These are phyloP conservation scores for Mesorhabditis belari DNA, from an alignment of 2,888 invertebrate species.

Conservation along the genomic window DNA sequence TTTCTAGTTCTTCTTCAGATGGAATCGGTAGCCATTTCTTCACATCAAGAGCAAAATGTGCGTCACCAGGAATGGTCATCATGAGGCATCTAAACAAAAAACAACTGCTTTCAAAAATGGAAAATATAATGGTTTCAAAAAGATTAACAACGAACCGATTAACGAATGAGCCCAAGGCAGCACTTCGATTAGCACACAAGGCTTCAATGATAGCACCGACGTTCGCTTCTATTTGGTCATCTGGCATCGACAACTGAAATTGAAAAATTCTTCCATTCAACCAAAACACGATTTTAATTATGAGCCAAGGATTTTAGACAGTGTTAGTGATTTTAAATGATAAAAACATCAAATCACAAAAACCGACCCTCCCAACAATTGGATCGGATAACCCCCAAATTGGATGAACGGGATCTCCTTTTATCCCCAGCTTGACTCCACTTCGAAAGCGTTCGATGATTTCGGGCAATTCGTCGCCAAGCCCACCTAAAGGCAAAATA, in stretches of 20 bases:
- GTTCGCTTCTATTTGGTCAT: conserved; percentile 46
- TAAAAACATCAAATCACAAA: neutral
- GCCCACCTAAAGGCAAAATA: conserved; percentile 19
- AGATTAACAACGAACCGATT: conserved; percentile 25
- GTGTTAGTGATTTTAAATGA: neutral
- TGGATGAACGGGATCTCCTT: conserved; percentile 42
- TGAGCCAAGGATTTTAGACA: neutral
- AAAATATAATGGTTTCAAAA: neutral
- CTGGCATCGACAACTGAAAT: conserved; percentile 41
- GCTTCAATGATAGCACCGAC: conserved; percentile 38
- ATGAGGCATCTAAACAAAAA: conserved; percentile 26
- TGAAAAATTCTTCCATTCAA: neutral
- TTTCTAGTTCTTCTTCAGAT: conserved; percentile 49
- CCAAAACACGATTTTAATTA: neutral
- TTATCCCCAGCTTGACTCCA: conserved; percentile 44
- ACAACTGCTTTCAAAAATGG: neutral
- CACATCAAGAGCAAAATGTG: conserved; percentile 40
- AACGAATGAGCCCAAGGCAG: conserved; percentile 49
- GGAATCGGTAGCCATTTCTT: conserved; percentile 38
- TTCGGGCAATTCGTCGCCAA: conserved; percentile 42
- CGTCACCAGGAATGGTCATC: conserved; percentile 40
- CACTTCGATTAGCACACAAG: conserved; percentile 41
- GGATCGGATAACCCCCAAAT: conserved; percentile 47
- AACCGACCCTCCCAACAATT: conserved; percentile 41
- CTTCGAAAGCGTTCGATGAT: conserved; percentile 45